These are phyloP conservation scores for Scaptomyza caliginosa DNA, from an alignment of 2,888 invertebrate genomes.

Conservation along the genomic window DNA sequence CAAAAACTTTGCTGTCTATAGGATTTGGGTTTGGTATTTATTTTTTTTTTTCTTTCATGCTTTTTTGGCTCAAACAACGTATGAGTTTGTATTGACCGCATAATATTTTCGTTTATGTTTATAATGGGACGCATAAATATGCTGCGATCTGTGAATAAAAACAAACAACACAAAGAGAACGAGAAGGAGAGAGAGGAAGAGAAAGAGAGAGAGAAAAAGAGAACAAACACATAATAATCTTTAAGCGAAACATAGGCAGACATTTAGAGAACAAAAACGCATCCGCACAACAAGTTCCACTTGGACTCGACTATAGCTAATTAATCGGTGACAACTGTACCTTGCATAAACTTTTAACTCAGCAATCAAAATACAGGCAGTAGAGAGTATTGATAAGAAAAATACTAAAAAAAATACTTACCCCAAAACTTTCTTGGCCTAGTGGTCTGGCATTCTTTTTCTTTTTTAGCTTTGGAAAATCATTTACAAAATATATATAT, in stretches of 20 bases:
- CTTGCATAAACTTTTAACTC: constrained; percentile 32
- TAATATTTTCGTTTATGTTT: constrained; percentile 81
- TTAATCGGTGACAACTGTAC: constrained; percentile 49
- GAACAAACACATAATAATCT: constrained; percentile 66
- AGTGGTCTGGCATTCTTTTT: constrained; percentile 16
- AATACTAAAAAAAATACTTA: constrained; percentile 58
- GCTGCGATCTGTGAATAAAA: constrained; percentile 80
- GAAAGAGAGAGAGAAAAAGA: constrained; percentile 42
- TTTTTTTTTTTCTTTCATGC: constrained; percentile 27
- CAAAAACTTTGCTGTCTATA: constrained; percentile 41
- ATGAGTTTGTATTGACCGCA: constrained; percentile 81
- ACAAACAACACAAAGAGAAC: constrained; percentile 54
- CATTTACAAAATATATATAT: constrained; percentile 70
- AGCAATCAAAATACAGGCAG: constrained; percentile 34
- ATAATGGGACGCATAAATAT: constrained; percentile 81
- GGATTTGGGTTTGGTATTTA: constrained; percentile 16
- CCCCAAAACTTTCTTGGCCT: constrained; percentile 29
- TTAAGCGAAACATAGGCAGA: constrained; percentile 35
- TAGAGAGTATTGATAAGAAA: neutral
- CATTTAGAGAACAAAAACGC: constrained; percentile 26
- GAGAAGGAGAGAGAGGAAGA: constrained; percentile 32
- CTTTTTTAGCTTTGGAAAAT: constrained; percentile 57
- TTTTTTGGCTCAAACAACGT: constrained; percentile 70
- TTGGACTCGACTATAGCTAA: constrained; percentile 19
- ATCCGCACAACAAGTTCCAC: constrained; percentile 16